These are phyloP conservation scores for Aphidius gifuensis DNA, from an alignment of 1,140 invertebrate species.

Conservation along the genomic window DNA sequence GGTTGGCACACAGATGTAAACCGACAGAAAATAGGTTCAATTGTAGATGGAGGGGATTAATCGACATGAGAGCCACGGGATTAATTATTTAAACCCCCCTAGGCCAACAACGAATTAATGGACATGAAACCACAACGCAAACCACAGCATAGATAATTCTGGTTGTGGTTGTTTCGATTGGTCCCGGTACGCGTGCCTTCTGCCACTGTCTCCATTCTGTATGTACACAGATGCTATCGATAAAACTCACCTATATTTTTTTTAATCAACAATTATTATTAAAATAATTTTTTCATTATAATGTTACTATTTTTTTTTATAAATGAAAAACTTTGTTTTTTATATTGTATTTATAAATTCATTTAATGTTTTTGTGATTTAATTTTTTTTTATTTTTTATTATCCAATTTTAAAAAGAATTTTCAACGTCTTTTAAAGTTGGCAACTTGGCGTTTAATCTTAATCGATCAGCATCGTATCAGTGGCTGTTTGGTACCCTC, in stretches of 20 bases:
- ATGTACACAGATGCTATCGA: too few relatives aligned
- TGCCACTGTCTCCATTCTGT: too few relatives aligned
- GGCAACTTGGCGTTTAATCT: constrained; percentile 35
- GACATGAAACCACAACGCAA: constrained; percentile 30
- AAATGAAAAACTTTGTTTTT: too few relatives aligned
- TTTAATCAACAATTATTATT: too few relatives aligned
- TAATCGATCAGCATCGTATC: constrained; percentile 38
- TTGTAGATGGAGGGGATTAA: constrained; percentile 1
- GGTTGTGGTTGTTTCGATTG: constrained; percentile 28
- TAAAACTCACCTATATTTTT: too few relatives aligned
- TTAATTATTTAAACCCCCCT: constrained; percentile 44
- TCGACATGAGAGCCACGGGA: constrained; percentile 21
- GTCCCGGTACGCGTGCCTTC: background rate
- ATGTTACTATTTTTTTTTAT: too few relatives aligned
- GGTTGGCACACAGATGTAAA: too few relatives aligned
- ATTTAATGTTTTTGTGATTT: constrained; percentile 12
- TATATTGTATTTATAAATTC: too few relatives aligned
- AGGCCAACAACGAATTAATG: constrained; percentile 42
- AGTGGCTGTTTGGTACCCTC: background rate
- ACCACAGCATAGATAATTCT: constrained; percentile 39
- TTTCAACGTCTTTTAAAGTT: constrained; percentile 35
- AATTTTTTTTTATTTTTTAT: constrained; percentile 32
- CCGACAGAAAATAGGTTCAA: too few relatives aligned
- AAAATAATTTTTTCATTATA: too few relatives aligned
- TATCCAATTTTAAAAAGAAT: constrained; percentile 31